Evolutionary conservation across 2,797 vertebrate species (phyloP).

Genomic region (Poecilia gillii): DNA sequence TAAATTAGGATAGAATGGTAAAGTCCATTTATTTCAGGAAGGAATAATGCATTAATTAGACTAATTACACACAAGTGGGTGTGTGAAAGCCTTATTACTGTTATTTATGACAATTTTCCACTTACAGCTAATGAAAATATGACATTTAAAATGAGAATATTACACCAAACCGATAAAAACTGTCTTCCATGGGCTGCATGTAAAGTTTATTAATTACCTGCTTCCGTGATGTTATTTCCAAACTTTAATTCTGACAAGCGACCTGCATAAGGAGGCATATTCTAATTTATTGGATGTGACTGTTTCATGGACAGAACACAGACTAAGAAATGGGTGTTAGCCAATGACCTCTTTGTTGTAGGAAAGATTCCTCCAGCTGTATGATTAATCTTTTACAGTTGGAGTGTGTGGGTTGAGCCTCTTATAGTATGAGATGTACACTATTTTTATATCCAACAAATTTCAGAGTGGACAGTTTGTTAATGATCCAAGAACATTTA

Average conservation of each 20-base stretch:
- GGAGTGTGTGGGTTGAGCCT: not conserved
- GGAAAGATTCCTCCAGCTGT: not conserved
- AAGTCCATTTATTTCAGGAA: not conserved
- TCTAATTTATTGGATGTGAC: not conserved
- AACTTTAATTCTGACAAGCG: not conserved
- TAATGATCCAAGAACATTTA: not conserved
- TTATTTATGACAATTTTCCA: not conserved
- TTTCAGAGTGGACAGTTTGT: no score
- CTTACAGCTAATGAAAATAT: not conserved
- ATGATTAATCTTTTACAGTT: not conserved
- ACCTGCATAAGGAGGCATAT: not conserved
- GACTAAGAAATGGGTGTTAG: not conserved
- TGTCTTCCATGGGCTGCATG: not conserved
- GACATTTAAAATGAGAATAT: not conserved
- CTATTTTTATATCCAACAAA: not conserved
- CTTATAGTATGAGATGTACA: not conserved
- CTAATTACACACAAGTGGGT: not conserved
- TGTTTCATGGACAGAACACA: not conserved
- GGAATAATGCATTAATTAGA: not conserved
- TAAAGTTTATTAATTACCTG: not conserved
- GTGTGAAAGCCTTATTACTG: not conserved
- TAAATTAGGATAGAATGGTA: not conserved
- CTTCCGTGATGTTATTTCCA: not conserved
- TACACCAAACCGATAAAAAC: not conserved
- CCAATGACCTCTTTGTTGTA: not conserved